phyloP scores from a whole-genome alignment of 2,113 vertebrate species.

The Caracal caracal region DNA sequence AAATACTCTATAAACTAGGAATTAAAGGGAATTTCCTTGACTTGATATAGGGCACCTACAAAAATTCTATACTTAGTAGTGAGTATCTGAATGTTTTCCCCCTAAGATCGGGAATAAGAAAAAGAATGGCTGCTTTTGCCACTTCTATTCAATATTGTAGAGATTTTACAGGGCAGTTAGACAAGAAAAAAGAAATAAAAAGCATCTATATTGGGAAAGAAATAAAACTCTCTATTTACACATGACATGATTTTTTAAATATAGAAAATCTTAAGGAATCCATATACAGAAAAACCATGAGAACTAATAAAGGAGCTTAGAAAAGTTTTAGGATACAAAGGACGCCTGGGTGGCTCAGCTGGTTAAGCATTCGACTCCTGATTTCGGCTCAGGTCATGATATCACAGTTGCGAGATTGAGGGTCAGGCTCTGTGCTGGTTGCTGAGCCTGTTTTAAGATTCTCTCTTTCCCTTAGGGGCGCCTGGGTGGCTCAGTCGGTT shows the following conservation, averaged over 20 bases:
- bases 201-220: not conserved
- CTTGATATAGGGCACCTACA: not conserved
- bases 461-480: no score
- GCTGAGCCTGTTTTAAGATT: no score
- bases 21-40: not conserved
- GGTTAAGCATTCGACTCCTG: not conserved
- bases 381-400: no score
- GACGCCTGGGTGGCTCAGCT: not conserved
- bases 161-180: not conserved
- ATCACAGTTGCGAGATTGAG: no score
- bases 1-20: not conserved
- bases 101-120: not conserved
- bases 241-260: not conserved
- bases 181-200: not conserved
- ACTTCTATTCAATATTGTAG: not conserved
- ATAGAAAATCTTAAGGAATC: not conserved
- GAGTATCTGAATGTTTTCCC: not conserved
- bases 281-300: not conserved
- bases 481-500: no score
- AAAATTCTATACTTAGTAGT: not conserved
- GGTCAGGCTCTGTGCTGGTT: no score
- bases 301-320: not conserved
- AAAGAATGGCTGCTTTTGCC: not conserved
- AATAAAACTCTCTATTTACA: not conserved
- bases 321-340: not conserved